These are phyloP conservation scores for Poeciliopsis gracilis DNA, from an alignment of 2,797 vertebrate species.

Conservation along the genomic window DNA sequence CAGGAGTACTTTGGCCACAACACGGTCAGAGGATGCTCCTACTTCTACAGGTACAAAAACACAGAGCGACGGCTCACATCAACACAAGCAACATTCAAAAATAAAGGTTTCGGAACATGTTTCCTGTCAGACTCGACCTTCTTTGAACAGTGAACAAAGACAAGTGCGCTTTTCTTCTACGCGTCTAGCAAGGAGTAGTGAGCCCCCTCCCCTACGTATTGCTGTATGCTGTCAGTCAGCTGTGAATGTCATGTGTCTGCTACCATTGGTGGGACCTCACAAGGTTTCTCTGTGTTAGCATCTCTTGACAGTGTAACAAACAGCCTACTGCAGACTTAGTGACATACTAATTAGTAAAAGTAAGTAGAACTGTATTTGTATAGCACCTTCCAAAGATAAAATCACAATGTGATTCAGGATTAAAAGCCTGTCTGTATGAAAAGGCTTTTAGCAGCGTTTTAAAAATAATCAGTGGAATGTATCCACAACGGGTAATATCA, in stretches of 20 bases:
- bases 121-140: background rate
- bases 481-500: too few relatives aligned
- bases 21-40: conserved; percentile 85
- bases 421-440: too few relatives aligned
- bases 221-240: background rate
- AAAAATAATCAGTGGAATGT: too few relatives aligned
- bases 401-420: too few relatives aligned
- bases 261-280: background rate
- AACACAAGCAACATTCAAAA: background rate
- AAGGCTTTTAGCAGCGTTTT: background rate
- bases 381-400: too few relatives aligned
- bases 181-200: background rate
- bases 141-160: background rate
- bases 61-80: background rate
- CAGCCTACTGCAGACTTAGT: background rate
- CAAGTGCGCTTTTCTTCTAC: background rate
- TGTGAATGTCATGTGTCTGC: background rate
- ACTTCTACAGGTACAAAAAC: conserved; percentile 83
- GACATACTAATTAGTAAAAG: background rate
- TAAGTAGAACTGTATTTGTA: too few relatives aligned
- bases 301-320: background rate
- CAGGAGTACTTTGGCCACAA: conserved; percentile 87
- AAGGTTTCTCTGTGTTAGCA: background rate
- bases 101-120: background rate
- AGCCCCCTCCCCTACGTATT: background rate